These are phyloP conservation scores for Caligus rogercresseyi DNA, from an alignment of 1,140 invertebrate species.

Conservation along the genomic window DNA sequence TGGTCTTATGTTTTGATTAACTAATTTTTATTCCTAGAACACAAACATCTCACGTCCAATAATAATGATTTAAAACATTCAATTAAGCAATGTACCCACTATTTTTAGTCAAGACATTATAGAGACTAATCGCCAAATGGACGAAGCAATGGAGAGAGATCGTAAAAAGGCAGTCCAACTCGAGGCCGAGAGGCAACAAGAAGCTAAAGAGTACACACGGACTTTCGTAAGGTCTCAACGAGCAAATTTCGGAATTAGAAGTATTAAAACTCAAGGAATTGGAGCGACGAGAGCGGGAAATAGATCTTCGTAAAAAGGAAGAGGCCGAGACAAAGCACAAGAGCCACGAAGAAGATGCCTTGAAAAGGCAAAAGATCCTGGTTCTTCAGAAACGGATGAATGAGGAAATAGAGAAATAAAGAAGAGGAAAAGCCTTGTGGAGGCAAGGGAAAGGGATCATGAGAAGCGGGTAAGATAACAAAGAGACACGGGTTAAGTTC, in stretches of 20 bases:
- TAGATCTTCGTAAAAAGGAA: neutral
- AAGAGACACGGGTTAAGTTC: too few relatives aligned
- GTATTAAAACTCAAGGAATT: neutral
- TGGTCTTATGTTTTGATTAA: too few relatives aligned
- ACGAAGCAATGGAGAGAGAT: neutral
- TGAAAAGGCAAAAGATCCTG: neutral
- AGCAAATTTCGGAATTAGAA: neutral
- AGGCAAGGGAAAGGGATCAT: neutral
- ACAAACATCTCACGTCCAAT: neutral
- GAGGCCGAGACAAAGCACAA: neutral
- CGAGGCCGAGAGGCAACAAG: neutral
- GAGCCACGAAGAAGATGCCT: neutral
- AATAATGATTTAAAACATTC: neutral
- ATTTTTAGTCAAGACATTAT: neutral
- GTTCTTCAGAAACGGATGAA: neutral
- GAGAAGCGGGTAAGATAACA: neutral
- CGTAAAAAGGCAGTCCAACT: neutral
- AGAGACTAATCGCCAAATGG: neutral
- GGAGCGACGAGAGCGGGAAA: neutral
- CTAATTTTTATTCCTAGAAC: too few relatives aligned
- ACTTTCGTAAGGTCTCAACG: neutral
- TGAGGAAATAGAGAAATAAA: neutral
- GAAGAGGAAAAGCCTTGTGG: neutral
- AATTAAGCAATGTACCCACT: neutral
- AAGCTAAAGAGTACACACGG: neutral